Conservation (phyloP, 53 echinoderm and acorn worm species). For the Patiria pectinifera region DNA sequence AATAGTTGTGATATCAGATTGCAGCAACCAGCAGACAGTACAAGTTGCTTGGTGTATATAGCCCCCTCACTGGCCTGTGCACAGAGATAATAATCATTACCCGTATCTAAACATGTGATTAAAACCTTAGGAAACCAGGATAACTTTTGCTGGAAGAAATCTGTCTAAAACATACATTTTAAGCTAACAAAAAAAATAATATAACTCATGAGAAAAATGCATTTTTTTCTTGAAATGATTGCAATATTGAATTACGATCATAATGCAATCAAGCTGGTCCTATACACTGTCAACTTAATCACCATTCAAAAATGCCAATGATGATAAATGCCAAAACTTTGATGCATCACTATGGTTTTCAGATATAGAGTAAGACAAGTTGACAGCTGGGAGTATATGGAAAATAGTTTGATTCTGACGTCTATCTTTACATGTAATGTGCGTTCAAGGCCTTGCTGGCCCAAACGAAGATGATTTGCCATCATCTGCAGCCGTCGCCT, state of each 20-base stretch:
- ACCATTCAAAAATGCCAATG: constrained; percentile 14
- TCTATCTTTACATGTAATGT: constrained; percentile 15
- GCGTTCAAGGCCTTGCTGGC: constrained; percentile 30
- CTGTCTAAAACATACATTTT: too few relatives aligned
- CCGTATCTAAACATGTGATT: too few relatives aligned
- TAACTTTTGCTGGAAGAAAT: too few relatives aligned
- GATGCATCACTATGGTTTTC: constrained; percentile 11
- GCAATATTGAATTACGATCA: constrained; percentile 35
- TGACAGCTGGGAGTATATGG: constrained; percentile 36
- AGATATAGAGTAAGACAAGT: constrained; percentile 24
- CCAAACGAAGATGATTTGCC: not conserved
- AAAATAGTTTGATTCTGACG: constrained; percentile 30
- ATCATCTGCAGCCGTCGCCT: constrained; percentile 47
- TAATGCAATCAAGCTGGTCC: constrained; percentile 5
- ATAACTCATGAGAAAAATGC: not conserved
- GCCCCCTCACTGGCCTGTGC: too few relatives aligned
- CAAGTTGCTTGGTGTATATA: too few relatives aligned
- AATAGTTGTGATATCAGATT: too few relatives aligned
- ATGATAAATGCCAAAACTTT: constrained; percentile 30
- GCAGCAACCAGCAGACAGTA: too few relatives aligned
- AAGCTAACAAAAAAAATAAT: not conserved
- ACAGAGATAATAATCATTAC: too few relatives aligned
- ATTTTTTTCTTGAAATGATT: constrained; percentile 1
- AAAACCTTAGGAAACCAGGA: too few relatives aligned
- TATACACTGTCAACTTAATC: constrained; percentile 1